These are phyloP conservation scores for Serranus cabrilla DNA, from an alignment of 2,797 vertebrate genomes.

Conservation along the genomic window DNA sequence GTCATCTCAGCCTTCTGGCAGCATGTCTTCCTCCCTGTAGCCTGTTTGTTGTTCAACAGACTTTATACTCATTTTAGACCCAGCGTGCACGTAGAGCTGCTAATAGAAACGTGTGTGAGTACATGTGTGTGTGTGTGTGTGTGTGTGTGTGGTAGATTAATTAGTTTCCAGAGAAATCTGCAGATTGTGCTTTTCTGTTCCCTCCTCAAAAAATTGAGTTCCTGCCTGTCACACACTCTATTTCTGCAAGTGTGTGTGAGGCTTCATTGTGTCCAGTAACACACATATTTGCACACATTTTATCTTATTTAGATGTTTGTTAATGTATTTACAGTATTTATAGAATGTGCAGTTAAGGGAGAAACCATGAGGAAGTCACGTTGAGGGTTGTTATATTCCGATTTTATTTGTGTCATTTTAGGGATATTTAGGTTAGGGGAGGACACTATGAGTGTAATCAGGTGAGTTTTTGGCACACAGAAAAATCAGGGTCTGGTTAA, in stretches of 20 bases:
- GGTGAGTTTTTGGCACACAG: not conserved
- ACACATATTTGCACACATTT: not conserved
- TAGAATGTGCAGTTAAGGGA: not conserved
- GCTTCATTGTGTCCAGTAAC: constrained; percentile 11
- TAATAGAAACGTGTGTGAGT: constrained; percentile 45
- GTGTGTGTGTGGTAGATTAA: constrained; percentile 47
- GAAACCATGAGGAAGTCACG: not conserved
- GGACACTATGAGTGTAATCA: no score
- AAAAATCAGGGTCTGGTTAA: no score
- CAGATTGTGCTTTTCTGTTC: constrained; percentile 51
- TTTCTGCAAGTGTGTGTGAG: not conserved
- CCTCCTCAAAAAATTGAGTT: constrained; percentile 32
- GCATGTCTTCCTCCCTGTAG: constrained; percentile 63
- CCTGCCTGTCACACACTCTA: constrained; percentile 26
- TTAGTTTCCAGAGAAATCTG: constrained; percentile 65
- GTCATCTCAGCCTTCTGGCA: constrained; percentile 57
- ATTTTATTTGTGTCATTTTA: not conserved
- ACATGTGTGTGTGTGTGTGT: constrained; percentile 24
- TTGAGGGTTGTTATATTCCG: not conserved
- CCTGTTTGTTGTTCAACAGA: constrained; percentile 72
- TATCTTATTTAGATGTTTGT: not conserved
- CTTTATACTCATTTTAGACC: constrained; percentile 72
- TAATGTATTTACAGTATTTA: not conserved
- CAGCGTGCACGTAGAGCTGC: constrained; percentile 61
- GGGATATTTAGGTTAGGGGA: not conserved